Evolutionary conservation across 2,797 vertebrate genomes (phyloP).

Genomic region (Ficedula albicollis): DNA sequence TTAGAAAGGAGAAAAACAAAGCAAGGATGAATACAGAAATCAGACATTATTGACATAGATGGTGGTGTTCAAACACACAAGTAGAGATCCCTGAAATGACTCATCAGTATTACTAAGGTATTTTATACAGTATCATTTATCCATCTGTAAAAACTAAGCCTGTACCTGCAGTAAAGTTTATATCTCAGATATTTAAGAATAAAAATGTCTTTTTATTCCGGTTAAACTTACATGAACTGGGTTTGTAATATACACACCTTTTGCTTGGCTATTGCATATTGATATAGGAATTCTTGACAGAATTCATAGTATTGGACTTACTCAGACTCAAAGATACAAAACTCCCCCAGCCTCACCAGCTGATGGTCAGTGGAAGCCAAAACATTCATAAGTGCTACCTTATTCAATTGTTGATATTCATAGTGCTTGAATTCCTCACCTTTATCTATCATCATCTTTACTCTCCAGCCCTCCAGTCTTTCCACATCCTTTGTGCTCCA

Average conservation of each 20-base stretch:
- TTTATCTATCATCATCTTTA: constrained; percentile 41
- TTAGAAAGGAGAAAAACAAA: background rate
- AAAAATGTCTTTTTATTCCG: background rate
- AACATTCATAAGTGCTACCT: background rate
- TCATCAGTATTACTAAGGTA: background rate
- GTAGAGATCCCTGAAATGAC: background rate
- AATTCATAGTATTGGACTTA: background rate
- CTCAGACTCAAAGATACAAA: background rate
- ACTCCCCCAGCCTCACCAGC: background rate
- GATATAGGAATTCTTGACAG: background rate
- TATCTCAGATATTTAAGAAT: background rate
- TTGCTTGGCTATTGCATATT: background rate
- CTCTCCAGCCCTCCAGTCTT: constrained; percentile 51
- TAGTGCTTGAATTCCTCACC: background rate
- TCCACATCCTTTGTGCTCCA: constrained; percentile 62
- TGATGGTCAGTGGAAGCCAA: background rate
- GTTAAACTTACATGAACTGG: background rate
- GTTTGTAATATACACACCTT: background rate
- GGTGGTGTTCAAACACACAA: background rate
- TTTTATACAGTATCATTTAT: background rate
- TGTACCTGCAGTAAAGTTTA: background rate
- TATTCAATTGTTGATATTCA: constrained; percentile 37
- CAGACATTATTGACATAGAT: background rate
- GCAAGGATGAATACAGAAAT: background rate
- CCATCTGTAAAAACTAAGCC: background rate